These are phyloP conservation scores for Patagioenas fasciata DNA, from an alignment of 2,113 vertebrate species.

Conservation along the genomic window DNA sequence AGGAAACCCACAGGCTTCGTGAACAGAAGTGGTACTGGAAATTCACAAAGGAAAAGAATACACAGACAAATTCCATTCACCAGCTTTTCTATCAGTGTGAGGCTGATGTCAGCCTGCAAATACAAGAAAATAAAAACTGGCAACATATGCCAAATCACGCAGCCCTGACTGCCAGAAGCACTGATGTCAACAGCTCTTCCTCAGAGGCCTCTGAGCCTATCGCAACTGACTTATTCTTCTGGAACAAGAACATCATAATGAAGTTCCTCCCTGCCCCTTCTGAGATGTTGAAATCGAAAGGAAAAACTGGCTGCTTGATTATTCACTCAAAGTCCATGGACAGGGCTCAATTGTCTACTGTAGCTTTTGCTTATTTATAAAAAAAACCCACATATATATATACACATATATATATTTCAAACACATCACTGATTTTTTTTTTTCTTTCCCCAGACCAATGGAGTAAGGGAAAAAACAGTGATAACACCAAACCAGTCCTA, in stretches of 20 bases:
- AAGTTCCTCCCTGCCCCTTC: neutral
- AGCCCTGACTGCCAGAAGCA: neutral
- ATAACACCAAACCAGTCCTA: neutral
- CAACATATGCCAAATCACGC: neutral
- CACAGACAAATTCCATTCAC: neutral
- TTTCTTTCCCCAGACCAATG: neutral
- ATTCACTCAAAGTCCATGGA: neutral
- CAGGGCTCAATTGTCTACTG: neutral
- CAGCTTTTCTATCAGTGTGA: neutral
- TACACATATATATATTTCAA: neutral
- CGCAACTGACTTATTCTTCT: neutral
- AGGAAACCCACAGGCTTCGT: neutral
- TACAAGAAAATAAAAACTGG: neutral
- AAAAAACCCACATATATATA: no score
- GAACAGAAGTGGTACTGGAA: neutral
- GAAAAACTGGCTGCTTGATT: neutral
- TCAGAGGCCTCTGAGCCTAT: neutral
- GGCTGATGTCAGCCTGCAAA: neutral
- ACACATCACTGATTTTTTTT: neutral
- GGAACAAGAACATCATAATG: neutral
- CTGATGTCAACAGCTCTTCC: neutral
- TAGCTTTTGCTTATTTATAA: neutral
- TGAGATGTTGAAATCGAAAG: neutral
- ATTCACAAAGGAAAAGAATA: neutral
- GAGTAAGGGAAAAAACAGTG: neutral